Percentiles rank a stretch among this genome's conserved stretches.
These are phyloP conservation scores for Lemur catta DNA, from an alignment of 2,797 vertebrate genomes.

Conservation along the genomic window DNA sequence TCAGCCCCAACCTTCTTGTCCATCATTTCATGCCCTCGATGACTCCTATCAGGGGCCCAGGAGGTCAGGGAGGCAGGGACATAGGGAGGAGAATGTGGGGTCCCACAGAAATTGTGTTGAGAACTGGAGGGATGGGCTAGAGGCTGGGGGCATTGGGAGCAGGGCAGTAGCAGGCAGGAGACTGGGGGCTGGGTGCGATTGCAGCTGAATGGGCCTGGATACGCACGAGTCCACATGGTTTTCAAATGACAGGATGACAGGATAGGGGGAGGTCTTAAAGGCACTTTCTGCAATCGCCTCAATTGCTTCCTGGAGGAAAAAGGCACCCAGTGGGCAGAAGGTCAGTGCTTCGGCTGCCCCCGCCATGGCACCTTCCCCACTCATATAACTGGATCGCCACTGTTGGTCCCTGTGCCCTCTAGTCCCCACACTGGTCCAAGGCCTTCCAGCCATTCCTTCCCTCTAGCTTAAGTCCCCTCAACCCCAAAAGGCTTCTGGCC, in stretches of 20 bases:
- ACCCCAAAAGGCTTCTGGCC: not conserved
- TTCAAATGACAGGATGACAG: slow-evolving; percentile 96
- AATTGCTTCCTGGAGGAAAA: slow-evolving; percentile 91
- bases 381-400: not conserved
- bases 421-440: not conserved
- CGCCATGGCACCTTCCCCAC: not conserved
- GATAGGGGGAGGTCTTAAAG: slow-evolving; percentile 97
- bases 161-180: not conserved
- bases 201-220: not conserved
- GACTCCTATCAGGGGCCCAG: not conserved
- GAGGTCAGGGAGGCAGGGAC: not conserved
- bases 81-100: not conserved
- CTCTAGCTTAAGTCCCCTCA: not conserved
- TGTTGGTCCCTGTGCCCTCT: not conserved
- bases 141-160: not conserved
- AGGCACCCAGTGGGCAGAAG: not conserved
- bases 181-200: not conserved
- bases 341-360: no score
- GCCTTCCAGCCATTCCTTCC: not conserved
- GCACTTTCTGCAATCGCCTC: slow-evolving; percentile 98
- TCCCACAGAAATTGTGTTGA: not conserved
- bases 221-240: slow-evolving; percentile 99
- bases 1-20: not conserved
- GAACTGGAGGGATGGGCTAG: not conserved
- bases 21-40: not conserved